phyloP scores from a whole-genome alignment of 2,113 vertebrate species.

The Chaetodon auriga region DNA sequence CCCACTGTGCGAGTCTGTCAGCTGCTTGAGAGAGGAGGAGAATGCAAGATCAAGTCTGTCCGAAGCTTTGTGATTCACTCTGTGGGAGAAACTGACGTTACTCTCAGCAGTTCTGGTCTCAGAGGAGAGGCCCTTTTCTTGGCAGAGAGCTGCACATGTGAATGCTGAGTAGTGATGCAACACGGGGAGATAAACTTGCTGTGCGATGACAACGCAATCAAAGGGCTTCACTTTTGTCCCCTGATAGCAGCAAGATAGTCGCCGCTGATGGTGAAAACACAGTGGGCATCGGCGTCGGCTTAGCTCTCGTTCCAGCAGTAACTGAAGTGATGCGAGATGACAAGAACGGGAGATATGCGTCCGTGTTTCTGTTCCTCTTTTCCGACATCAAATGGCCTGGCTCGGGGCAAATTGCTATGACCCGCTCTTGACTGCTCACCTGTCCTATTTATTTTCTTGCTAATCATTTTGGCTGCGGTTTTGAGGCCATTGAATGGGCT shows the following conservation, averaged over 20 bases:
- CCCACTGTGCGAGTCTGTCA: conserved; percentile 63
- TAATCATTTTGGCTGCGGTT: conserved; percentile 18
- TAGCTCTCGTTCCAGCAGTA: conserved; percentile 12
- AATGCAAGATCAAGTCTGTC: conserved; percentile 29
- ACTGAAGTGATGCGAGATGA: conserved; percentile 33
- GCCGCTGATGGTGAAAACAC: conserved; percentile 39
- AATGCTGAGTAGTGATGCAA: conserved; percentile 70
- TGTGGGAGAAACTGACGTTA: conserved; percentile 56
- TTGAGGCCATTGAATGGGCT: background rate
- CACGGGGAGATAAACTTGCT: conserved; percentile 61
- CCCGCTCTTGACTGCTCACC: conserved; percentile 13
- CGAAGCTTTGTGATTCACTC: conserved; percentile 55
- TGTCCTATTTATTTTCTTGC: conserved; percentile 5
- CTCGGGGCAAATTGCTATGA: conserved; percentile 4
- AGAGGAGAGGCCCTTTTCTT: conserved; percentile 50
- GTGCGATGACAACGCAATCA: conserved; percentile 61
- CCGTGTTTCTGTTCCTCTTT: background rate
- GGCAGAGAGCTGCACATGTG: conserved; percentile 44
- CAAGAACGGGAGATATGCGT: conserved; percentile 10
- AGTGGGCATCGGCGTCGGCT: conserved; percentile 1
- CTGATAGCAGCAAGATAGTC: conserved; percentile 41
- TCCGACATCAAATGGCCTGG: background rate
- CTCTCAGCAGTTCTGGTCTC: conserved; percentile 37
- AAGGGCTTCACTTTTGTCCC: conserved; percentile 44
- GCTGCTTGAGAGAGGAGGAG: conserved; percentile 61